These are phyloP conservation scores for Lepidurus packardi DNA, from an alignment of 1,140 invertebrate species.

Conservation along the genomic window DNA sequence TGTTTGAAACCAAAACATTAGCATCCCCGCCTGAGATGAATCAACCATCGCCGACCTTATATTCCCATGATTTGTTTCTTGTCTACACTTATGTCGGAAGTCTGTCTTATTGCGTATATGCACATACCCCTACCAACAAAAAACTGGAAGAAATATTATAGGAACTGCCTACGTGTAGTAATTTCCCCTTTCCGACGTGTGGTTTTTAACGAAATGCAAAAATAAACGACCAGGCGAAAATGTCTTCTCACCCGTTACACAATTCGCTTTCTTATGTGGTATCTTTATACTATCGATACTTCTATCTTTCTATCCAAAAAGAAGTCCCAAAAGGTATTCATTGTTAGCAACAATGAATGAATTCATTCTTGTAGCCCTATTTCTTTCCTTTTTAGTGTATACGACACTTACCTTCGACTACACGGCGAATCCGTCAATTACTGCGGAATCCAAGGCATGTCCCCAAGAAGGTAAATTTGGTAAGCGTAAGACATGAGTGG, in stretches of 20 bases:
- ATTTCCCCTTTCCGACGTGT: background rate
- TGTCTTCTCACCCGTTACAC: background rate
- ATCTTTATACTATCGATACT: too few relatives aligned
- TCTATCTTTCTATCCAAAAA: too few relatives aligned
- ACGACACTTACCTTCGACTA: too few relatives aligned
- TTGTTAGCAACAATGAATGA: too few relatives aligned
- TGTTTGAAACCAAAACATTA: background rate
- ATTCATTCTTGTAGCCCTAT: too few relatives aligned
- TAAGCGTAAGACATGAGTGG: constrained; percentile 21
- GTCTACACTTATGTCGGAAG: background rate
- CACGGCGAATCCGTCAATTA: too few relatives aligned
- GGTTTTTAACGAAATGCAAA: background rate
- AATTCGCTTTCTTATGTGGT: background rate
- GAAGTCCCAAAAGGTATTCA: too few relatives aligned
- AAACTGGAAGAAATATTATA: background rate
- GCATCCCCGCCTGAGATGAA: background rate
- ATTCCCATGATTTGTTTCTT: background rate
- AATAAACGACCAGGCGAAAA: background rate
- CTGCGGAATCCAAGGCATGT: background rate
- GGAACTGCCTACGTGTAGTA: constrained; percentile 5
- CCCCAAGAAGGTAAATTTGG: background rate
- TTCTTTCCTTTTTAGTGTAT: too few relatives aligned
- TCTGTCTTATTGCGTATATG: background rate
- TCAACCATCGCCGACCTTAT: background rate
- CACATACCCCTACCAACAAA: background rate